Conservation (phyloP, 2,113 vertebrate genomes). For the Pholis gunnellus region DNA sequence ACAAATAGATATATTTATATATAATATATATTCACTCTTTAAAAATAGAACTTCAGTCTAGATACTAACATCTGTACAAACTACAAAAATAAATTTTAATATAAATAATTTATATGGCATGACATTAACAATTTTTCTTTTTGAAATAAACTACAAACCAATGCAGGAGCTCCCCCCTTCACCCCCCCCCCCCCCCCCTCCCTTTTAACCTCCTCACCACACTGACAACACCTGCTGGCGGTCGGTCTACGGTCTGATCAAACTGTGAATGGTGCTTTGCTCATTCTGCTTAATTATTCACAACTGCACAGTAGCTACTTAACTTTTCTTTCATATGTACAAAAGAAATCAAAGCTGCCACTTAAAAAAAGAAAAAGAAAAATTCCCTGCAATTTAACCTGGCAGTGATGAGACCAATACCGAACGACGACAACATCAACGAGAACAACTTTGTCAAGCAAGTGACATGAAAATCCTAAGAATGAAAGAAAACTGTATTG, state of each 20-base stretch:
- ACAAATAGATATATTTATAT: conserved; percentile 91
- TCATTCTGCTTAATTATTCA: conserved; percentile 61
- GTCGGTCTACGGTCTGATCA: conserved; percentile 56
- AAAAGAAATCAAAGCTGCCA: conserved; percentile 82
- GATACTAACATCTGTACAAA: conserved; percentile 92
- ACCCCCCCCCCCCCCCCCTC: conserved; percentile 35
- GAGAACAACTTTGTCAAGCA: conserved; percentile 49
- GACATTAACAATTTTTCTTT: conserved; percentile 83
- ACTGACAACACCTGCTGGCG: conserved; percentile 60
- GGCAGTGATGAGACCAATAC: conserved; percentile 86
- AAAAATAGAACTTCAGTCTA: conserved; percentile 96
- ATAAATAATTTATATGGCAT: conserved; percentile 96
- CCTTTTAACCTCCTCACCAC: conserved; percentile 49
- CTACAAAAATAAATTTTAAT: conserved; percentile 97
- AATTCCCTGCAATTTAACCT: conserved; percentile 84
- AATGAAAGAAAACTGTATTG: conserved; percentile 26
- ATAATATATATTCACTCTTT: conserved; percentile 96
- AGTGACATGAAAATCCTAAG: conserved; percentile 38
- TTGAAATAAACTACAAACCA: conserved; percentile 84
- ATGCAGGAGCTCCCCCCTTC: conserved; percentile 75
- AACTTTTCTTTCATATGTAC: conserved; percentile 69
- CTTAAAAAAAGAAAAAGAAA: conserved; percentile 61
- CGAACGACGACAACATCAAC: conserved; percentile 69
- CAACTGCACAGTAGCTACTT: conserved; percentile 81
- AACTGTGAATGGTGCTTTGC: conserved; percentile 74